Evolutionary conservation across 2,797 vertebrate genomes (phyloP), one percentile per base, ranked within the genome.

Genomic region (Halcyon leucocephala): DNA sequence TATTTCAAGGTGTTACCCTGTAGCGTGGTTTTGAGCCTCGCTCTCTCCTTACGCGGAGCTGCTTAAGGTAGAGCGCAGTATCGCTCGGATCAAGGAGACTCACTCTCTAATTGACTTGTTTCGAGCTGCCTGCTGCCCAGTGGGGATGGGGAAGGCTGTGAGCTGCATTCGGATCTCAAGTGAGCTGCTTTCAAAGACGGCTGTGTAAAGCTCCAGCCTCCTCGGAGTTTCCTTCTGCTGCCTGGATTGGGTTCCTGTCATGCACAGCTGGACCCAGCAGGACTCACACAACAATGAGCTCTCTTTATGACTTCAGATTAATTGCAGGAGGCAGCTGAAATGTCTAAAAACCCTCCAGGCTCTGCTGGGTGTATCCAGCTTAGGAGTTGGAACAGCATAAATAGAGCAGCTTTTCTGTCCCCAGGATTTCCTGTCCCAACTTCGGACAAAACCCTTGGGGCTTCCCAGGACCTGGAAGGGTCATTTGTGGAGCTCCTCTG

Each of bases 61-160:
- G 78, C 58, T 79, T 26, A 10, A 66, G 46, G 65, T 18, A 42
- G 14, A 3, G 12, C 61, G 29, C 55, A 49, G 2, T 69, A 62
- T 65, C 46, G 77, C 64, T 58, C 49, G 51, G 61, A 69, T 48
- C 55, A 81, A 73, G 67, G 35, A 60, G 61, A 94, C 82, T 71
- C 65, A 55, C 41, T 61, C 60, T 69, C 0, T 61, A 58, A 61
- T 21, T 67, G 91, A 58, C 54, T 90, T 61, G 44, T 88, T 96
- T 90, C 49, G n/a, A 65, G 72, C 61, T 95, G 93, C 71, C 81
- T 91, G 74, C 78, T 90, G 66, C 86, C 67, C 78, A 79, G 39
- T 39, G 22, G n/a, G 57, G 82, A 35, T 64, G 35, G 60, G 82
- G 72, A 93, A 51, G 49, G 46, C 74, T 89, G 55, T 62, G 81